phyloP scores from a whole-genome alignment of 2,888 invertebrate species.

The Ophioninae sp. region DNA sequence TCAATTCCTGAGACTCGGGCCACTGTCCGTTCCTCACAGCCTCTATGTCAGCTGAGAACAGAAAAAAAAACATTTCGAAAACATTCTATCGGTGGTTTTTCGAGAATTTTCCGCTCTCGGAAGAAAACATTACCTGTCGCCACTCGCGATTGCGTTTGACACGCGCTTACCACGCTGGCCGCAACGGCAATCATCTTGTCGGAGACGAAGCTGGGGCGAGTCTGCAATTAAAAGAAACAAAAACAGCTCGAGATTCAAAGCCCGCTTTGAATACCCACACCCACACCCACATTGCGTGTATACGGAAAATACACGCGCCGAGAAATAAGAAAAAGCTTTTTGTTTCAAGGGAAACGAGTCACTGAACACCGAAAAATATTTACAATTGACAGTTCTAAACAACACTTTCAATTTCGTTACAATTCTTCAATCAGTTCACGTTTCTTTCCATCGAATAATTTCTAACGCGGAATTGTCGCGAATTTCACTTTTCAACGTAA shows the following conservation, averaged over 20 bases:
- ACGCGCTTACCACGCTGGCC: slow-evolving; percentile 77
- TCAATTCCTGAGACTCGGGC: slow-evolving; percentile 75
- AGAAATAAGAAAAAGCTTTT: no score
- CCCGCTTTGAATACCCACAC: no score
- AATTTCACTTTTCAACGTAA: not conserved
- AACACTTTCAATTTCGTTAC: not conserved
- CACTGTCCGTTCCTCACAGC: slow-evolving; percentile 77
- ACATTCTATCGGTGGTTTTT: not conserved
- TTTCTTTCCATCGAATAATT: not conserved
- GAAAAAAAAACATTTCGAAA: slow-evolving; percentile 12
- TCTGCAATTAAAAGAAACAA: slow-evolving; percentile 66
- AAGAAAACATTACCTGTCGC: slow-evolving; percentile 71
- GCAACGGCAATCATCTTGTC: slow-evolving; percentile 77
- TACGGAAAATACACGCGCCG: no score
- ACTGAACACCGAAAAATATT: no score
- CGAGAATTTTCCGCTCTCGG: not conserved
- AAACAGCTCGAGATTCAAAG: not conserved
- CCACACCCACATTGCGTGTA: no score
- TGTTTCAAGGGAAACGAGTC: no score
- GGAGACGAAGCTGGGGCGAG: slow-evolving; percentile 76
- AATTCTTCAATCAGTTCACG: not conserved
- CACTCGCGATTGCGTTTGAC: slow-evolving; percentile 77
- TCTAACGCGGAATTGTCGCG: not conserved
- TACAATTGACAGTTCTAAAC: not conserved
- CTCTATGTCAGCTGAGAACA: slow-evolving; percentile 76